These are phyloP conservation scores for Okamejei kenojei DNA, from an alignment of 2,797 vertebrate genomes.

Conservation along the genomic window DNA sequence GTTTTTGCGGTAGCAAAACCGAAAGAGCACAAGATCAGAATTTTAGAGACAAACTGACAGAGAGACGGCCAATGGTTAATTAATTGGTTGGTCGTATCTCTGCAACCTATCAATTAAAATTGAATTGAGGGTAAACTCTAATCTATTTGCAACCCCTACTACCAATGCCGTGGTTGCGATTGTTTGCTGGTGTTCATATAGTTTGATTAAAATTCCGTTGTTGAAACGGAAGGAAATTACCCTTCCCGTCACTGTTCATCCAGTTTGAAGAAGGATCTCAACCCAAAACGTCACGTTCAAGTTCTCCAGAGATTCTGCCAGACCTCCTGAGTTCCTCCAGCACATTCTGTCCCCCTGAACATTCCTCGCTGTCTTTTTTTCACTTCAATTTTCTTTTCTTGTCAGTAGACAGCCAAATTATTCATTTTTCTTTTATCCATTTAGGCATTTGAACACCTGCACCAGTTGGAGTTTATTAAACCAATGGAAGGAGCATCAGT, in stretches of 20 bases:
- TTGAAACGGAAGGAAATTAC: not conserved
- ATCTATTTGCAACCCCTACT: not conserved
- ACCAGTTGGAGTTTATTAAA: constrained; percentile 74
- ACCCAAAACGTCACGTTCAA: too few relatives aligned
- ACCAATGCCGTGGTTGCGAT: too few relatives aligned
- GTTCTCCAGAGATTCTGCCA: too few relatives aligned
- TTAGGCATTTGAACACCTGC: constrained; percentile 77
- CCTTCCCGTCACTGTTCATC: not conserved
- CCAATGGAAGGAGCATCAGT: constrained; percentile 57
- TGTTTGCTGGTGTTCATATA: not conserved
- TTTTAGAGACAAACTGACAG: too few relatives aligned
- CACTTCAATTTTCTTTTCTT: not conserved
- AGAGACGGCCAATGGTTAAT: too few relatives aligned
- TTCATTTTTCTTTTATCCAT: not conserved
- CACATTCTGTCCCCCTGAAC: too few relatives aligned
- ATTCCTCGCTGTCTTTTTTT: not conserved
- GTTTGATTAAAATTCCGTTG: not conserved
- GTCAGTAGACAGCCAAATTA: not conserved
- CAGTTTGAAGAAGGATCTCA: too few relatives aligned
- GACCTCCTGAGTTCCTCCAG: too few relatives aligned
- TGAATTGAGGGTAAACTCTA: not conserved
- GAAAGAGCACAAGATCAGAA: too few relatives aligned
- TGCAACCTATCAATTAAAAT: not conserved
- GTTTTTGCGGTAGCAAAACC: too few relatives aligned
- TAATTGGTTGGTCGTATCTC: too few relatives aligned